A percentile compares a stretch with the other conserved stretches of the same genome.
Conservation (phyloP, 2,888 invertebrate species). For the Nemotelus pantherinus region DNA sequence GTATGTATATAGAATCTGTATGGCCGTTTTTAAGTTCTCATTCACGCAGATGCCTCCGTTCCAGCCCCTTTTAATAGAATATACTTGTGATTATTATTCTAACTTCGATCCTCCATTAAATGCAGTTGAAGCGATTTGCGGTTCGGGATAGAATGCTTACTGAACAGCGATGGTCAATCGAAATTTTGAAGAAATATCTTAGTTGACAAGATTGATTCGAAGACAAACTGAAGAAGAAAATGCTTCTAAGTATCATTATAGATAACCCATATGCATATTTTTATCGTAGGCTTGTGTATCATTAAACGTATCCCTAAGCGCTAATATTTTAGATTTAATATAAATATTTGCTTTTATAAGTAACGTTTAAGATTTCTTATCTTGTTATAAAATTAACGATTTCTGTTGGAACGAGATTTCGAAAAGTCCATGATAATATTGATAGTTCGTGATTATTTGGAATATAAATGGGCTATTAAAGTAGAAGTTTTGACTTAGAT, state of each 20-base stretch:
- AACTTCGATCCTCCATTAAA: neutral
- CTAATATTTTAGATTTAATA: neutral
- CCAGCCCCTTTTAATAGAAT: neutral
- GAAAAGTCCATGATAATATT: too few relatives aligned
- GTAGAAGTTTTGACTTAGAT: too few relatives aligned
- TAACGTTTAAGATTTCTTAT: neutral
- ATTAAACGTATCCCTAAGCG: neutral
- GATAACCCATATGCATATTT: slow-evolving; percentile 31
- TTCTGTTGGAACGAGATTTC: too few relatives aligned
- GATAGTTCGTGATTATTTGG: too few relatives aligned
- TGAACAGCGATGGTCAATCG: too few relatives aligned
- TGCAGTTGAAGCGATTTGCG: neutral
- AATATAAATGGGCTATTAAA: too few relatives aligned
- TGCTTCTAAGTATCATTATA: slow-evolving; percentile 18
- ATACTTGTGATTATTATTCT: slow-evolving; percentile 33
- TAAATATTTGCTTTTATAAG: slow-evolving; percentile 19
- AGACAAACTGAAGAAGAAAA: slow-evolving; percentile 12
- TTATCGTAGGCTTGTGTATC: slow-evolving; percentile 5
- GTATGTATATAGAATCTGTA: slow-evolving; percentile 5
- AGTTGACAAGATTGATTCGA: slow-evolving; percentile 3
- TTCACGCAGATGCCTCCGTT: neutral
- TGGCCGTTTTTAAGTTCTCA: neutral
- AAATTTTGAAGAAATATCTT: too few relatives aligned
- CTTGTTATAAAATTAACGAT: neutral
- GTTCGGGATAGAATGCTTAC: neutral